Evolutionary conservation across 2,797 vertebrate species (phyloP).

Genomic region (Poeciliopsis gracilis): DNA sequence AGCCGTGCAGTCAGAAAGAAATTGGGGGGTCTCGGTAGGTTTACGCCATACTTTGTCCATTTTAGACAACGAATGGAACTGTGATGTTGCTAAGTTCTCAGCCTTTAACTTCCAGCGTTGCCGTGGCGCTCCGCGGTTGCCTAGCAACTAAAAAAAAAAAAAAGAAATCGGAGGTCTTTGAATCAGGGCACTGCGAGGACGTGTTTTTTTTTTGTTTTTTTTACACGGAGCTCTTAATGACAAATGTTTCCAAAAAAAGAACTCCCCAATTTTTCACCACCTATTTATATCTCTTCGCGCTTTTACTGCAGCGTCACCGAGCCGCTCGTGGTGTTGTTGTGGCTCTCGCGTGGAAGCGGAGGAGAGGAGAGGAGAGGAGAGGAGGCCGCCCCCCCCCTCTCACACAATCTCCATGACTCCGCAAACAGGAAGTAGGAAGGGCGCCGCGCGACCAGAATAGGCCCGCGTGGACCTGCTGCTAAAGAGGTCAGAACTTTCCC

Average conservation of each 20-base stretch:
- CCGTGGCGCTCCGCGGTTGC: conserved; percentile 72
- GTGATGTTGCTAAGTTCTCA: conserved; percentile 32
- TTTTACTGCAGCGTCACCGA: conserved; percentile 20
- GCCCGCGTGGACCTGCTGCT: conserved; percentile 44
- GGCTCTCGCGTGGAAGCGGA: conserved; percentile 38
- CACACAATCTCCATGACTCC: conserved; percentile 63
- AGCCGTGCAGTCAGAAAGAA: not conserved
- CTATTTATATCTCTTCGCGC: conserved; percentile 29
- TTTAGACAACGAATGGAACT: not conserved
- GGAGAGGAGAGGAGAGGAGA: conserved; percentile 47
- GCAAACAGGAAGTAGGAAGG: conserved; percentile 76
- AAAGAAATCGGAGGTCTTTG: conserved; percentile 72
- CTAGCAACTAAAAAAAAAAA: conserved; percentile 70
- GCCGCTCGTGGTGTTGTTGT: conserved; percentile 44
- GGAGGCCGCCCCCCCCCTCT: not conserved
- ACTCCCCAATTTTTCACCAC: conserved; percentile 1
- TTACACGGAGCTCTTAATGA: conserved; percentile 58
- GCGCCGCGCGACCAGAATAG: conserved; percentile 38
- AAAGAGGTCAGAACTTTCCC: conserved; percentile 71
- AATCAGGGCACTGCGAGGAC: conserved; percentile 71
- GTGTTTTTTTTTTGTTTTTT: conserved; percentile 11
- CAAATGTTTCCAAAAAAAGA: conserved; percentile 37
- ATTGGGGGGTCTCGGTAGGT: not conserved
- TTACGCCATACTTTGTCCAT: not conserved
- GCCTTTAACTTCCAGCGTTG: conserved; percentile 67